Conservation (phyloP, 2,797 vertebrate species). For the Microctenopoma steveboyesi region DNA sequence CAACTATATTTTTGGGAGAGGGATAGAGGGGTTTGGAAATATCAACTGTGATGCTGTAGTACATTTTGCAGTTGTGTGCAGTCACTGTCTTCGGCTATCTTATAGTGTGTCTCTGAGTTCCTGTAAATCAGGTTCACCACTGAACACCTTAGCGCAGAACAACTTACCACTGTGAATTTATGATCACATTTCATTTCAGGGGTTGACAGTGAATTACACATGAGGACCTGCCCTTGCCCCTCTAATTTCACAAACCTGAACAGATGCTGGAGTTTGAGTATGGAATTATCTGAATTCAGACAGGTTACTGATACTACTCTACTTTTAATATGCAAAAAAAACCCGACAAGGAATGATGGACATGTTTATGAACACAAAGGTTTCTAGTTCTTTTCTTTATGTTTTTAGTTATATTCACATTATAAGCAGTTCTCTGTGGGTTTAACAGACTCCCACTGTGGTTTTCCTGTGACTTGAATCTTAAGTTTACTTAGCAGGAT, state of each 20-base stretch:
- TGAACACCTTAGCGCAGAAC: neutral
- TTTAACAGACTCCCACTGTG: slow-evolving; percentile 7
- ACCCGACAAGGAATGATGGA: neutral
- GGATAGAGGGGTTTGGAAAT: neutral
- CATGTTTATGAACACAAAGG: neutral
- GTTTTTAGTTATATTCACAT: too few relatives aligned
- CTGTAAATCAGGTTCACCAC: neutral
- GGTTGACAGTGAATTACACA: neutral
- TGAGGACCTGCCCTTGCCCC: neutral
- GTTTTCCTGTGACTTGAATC: slow-evolving; percentile 35
- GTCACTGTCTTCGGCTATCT: neutral
- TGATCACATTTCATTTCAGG: neutral
- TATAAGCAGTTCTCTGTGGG: slow-evolving; percentile 1
- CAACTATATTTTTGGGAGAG: neutral
- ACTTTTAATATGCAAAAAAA: neutral
- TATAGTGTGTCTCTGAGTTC: neutral
- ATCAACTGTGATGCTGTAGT: neutral
- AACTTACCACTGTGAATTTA: neutral
- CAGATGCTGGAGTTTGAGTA: neutral
- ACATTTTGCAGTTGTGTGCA: neutral
- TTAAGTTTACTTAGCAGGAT: too few relatives aligned
- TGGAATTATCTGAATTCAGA: too few relatives aligned
- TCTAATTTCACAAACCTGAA: neutral
- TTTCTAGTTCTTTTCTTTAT: too few relatives aligned
- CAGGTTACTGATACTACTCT: neutral